A percentile compares a stretch with the other conserved stretches of the same genome.
Evolutionary conservation across 1,140 invertebrate genomes (phyloP).

Genomic region (Cyphomyrmex costatus): DNA sequence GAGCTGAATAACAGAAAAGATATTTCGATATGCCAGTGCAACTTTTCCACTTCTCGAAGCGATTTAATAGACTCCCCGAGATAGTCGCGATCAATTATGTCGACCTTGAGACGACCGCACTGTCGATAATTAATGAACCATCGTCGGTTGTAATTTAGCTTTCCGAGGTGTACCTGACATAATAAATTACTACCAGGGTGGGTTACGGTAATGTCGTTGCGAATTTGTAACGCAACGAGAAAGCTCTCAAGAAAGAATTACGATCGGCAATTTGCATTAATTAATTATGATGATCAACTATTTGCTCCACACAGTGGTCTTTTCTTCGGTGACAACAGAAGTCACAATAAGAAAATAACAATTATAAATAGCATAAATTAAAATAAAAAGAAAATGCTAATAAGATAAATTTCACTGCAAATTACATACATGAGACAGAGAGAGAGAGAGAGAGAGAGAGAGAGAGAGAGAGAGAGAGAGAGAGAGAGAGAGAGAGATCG

Average conservation of each 20-base stretch:
- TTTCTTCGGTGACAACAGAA: neutral
- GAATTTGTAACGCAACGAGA: neutral
- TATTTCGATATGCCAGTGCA: neutral
- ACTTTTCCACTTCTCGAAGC: neutral
- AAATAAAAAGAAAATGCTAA: neutral
- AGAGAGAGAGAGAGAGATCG: neutral
- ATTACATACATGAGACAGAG: too few species aligned
- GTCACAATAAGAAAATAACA: neutral
- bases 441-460: neutral
- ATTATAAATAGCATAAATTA: neutral
- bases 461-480: neutral
- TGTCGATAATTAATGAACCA: slow-evolving; percentile 59
- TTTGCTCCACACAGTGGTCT: neutral
- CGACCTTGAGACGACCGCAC: slow-evolving; percentile 26
- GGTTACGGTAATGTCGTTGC: slow-evolving; percentile 7
- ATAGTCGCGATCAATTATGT: slow-evolving; percentile 50
- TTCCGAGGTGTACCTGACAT: slow-evolving; percentile 9
- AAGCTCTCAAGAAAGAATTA: neutral
- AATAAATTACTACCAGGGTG: slow-evolving; percentile 39
- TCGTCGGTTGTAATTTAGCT: slow-evolving; percentile 54
- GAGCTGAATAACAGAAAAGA: neutral
- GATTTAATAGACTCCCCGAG: slow-evolving; percentile 46
- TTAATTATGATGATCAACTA: slow-evolving; percentile 3
- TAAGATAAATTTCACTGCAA: too few species aligned
- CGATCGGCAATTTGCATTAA: slow-evolving; percentile 16